These are phyloP conservation scores for Delphinus delphis DNA, from an alignment of 2,113 vertebrate genomes.

Conservation along the genomic window DNA sequence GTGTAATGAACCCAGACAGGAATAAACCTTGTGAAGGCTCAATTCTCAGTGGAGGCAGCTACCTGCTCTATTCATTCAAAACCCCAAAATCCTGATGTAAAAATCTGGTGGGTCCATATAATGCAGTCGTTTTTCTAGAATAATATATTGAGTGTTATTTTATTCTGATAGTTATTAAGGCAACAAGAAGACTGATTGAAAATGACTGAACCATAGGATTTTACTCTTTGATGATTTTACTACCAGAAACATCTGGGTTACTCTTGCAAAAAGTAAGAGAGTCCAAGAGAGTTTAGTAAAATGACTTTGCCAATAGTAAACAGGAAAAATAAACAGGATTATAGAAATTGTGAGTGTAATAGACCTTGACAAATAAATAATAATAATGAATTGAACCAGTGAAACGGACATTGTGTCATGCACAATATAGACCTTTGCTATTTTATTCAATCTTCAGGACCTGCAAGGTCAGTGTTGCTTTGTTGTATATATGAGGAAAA, in stretches of 20 bases:
- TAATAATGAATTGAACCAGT: background rate
- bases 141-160: background rate
- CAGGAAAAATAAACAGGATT: constrained; percentile 10
- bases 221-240: constrained; percentile 11
- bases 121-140: background rate
- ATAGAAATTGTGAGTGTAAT: background rate
- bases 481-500: background rate
- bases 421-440: background rate
- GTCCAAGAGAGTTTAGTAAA: constrained; percentile 20
- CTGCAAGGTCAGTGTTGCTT: background rate
- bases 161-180: constrained; percentile 28
- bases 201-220: background rate
- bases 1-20: constrained; percentile 45
- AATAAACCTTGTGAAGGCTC: constrained; percentile 61
- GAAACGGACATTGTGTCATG: background rate
- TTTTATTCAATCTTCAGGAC: background rate
- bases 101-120: background rate
- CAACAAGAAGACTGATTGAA: background rate
- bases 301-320: background rate
- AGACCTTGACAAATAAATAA: background rate
- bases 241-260: constrained; percentile 18
- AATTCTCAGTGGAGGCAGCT: background rate
- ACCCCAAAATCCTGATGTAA: background rate
- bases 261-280: background rate
- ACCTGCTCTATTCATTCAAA: background rate